Base-by-base conservation (phyloP, 2,888 invertebrate species). In the Chymomyza caudatula region DNA sequence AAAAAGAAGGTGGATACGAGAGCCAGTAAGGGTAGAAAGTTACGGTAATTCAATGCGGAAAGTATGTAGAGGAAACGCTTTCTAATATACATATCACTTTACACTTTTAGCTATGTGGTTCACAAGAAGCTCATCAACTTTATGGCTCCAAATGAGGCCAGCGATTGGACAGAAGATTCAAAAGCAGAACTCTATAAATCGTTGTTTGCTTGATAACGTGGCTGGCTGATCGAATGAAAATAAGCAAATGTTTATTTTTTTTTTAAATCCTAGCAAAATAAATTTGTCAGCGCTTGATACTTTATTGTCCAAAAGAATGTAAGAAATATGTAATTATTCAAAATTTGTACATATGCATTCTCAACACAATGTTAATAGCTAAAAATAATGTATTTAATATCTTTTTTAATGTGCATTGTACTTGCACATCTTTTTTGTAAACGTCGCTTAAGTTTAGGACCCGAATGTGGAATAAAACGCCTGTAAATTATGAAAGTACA, bases 1-100 rank as follows among this genome's bases (percentile, higher is more conserved):
- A 98, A 98, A 89, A 93, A 95, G 75, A 97, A 96, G 90, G 94
- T 98, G 0, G 98, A 99, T 88, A 97, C 97, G 0, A 94, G 94
- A 89, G 98, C 98, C 0, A 97, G 97, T 4, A 99, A 99, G 91
- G 99, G 98, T 0, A 92, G 98, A 65, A 96, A 96, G 90, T 93
- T 98, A 58, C 93, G 96, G 87, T 90, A 60, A 69, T 71, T 58
- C 43, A 25, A n/a, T 58, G 42, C 13, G 4, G 22, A n/a, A 17
- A 37, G n/a, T 37, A 29, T 29, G 3, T 42, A n/a, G 8, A 54
- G 15, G 0, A 22, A 8, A 2, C 13, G 8, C 13, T 42, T 37
- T 42, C 4, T 2, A 1, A 44, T 47, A 1, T 17, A 44, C 0
- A 8, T 61, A 6, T 2, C 37, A 6, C 17, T 43, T 22, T 43